Evolutionary conservation across 2,797 vertebrate genomes (phyloP).

Genomic region (Carcharodon carcharias): DNA sequence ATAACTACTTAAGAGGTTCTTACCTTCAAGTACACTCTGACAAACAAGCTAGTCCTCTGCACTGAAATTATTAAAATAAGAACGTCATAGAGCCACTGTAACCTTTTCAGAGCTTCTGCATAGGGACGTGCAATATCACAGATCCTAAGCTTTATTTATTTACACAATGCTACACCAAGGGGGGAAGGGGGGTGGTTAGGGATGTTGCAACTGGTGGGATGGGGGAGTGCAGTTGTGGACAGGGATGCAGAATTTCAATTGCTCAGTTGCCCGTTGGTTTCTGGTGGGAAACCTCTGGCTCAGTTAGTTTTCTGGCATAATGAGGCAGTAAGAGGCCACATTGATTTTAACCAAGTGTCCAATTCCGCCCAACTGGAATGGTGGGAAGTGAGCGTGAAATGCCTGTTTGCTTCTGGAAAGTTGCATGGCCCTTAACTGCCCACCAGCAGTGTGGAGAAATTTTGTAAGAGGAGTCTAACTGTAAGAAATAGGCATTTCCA

Average conservation of each 20-base stretch:
- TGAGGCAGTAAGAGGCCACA: neutral
- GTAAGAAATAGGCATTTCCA: neutral
- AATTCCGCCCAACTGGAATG: neutral
- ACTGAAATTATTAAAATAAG: neutral
- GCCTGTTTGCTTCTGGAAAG: neutral
- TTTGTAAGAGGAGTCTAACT: neutral
- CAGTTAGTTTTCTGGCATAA: neutral
- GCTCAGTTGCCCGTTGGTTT: neutral
- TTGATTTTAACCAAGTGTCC: neutral
- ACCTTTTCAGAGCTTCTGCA: neutral
- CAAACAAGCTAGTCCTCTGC: neutral
- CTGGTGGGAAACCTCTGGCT: neutral
- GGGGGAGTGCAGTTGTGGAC: too few species aligned
- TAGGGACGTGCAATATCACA: neutral
- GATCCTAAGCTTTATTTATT: neutral
- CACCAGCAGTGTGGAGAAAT: neutral
- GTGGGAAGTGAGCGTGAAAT: neutral
- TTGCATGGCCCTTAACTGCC: neutral
- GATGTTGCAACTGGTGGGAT: too few species aligned
- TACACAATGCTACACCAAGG: neutral
- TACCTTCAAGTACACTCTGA: neutral
- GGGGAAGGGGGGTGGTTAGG: too few species aligned
- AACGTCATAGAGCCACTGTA: neutral
- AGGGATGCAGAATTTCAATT: neutral
- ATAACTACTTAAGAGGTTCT: neutral